Evolutionary conservation across 2,888 invertebrate genomes (phyloP), one percentile per base, ranked within the genome.

Genomic region (Tetragonisca angustula): DNA sequence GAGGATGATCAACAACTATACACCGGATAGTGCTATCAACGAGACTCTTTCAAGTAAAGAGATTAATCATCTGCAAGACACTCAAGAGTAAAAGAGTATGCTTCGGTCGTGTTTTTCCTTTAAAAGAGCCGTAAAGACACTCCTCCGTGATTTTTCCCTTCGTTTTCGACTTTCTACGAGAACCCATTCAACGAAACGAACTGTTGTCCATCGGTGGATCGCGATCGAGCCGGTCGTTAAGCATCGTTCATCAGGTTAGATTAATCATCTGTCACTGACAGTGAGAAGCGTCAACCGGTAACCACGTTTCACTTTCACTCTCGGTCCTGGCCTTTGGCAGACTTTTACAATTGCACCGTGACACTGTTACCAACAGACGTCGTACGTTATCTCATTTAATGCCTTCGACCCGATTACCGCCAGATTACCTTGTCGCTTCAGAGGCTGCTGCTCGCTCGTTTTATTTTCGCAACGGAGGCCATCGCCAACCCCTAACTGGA

Each of bases 401-500:
- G 59, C 62, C 72, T 52, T 56, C 74, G 75, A 62, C 76, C 76
- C 71, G 76, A 54, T 82, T 69, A 52, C 59, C 75, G 76, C 75
- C 70, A 70, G 82, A 75, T 82, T 65, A 70, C 82, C 82, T 82
- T 82, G 82, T 59, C 70, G 70, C 32, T 54, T 69, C 80, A 43
- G 54, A 69, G 36, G 56, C 49, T 21, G 59, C 65, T 17, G 6
- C 64, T 50, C 52, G 74, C 32, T 65, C 75, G 59, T 75, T 70
- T 52, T 54, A 70, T 59, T 65, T 67, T 62, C 54, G 36, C 56
- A 32, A 21, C 62, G 64, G 43, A 70, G 75, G 74, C 75, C 80
- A 54, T 65, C 65, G 50, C 27, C 70, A 74, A 79, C 69, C 74
- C 80, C 69, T 36, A 52, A 74, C 21, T 36, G 52, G 5, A 36